phyloP scores from a whole-genome alignment of 2,797 vertebrate genomes.

The Bradypodion pumilum region DNA sequence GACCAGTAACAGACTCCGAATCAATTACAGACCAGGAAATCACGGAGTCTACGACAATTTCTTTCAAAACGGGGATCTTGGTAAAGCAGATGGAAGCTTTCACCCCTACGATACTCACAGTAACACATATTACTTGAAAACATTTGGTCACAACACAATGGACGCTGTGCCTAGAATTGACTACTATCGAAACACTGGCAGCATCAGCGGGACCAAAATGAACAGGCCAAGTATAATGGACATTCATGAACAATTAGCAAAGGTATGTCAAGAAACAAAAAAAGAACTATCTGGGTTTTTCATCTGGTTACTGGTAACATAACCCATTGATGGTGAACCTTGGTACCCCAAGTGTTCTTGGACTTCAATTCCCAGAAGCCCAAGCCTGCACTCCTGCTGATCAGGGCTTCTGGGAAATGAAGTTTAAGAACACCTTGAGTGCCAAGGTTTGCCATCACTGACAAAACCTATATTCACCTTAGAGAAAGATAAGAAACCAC shows the following conservation, averaged over 20 bases:
- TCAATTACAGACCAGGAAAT: constrained; percentile 79
- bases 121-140: constrained; percentile 82
- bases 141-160: constrained; percentile 93
- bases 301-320: background rate
- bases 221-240: constrained; percentile 92
- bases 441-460: too few relatives aligned
- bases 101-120: constrained; percentile 79
- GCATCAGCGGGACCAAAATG: constrained; percentile 88
- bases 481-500: background rate
- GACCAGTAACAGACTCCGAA: constrained; percentile 70
- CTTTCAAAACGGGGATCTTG: constrained; percentile 76
- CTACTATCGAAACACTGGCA: constrained; percentile 95
- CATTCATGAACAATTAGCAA: constrained; percentile 92
- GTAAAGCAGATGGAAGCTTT: constrained; percentile 77
- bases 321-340: too few relatives aligned
- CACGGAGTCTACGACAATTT: constrained; percentile 77
- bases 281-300: background rate
- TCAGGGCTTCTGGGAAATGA: too few relatives aligned
- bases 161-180: constrained; percentile 92
- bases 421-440: too few relatives aligned
- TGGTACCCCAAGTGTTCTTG: too few relatives aligned
- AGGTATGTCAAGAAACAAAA: constrained; percentile 80
- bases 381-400: too few relatives aligned
- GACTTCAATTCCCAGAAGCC: too few relatives aligned
- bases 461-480: background rate